Percentiles rank a stretch among this genome's conserved stretches.
These are phyloP conservation scores for Lagodon rhomboides DNA, from an alignment of 2,797 vertebrate genomes.

Conservation along the genomic window DNA sequence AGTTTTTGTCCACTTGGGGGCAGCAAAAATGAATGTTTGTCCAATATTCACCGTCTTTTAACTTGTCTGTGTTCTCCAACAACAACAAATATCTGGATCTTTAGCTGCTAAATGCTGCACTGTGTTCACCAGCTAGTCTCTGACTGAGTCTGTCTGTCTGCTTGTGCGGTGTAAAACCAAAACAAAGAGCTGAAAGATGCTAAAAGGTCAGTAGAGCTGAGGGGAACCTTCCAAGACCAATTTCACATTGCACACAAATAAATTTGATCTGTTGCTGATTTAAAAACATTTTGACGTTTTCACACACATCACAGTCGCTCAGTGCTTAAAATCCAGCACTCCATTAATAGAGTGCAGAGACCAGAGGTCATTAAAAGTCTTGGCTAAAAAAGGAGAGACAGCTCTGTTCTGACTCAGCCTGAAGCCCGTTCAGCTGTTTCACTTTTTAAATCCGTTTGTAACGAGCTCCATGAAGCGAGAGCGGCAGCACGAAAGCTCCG, in stretches of 20 bases:
- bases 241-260: background rate
- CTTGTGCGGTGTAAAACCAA: background rate
- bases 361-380: conserved; percentile 14
- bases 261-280: too few relatives aligned
- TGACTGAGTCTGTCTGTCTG: background rate
- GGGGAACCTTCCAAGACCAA: background rate
- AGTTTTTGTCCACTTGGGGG: too few relatives aligned
- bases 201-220: background rate
- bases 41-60: background rate
- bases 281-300: background rate
- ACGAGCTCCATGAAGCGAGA: conserved; percentile 17
- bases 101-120: background rate
- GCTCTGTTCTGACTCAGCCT: conserved; percentile 18
- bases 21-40: too few relatives aligned
- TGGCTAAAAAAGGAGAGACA: conserved; percentile 28
- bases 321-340: background rate
- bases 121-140: background rate
- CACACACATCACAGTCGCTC: background rate
- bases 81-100: background rate
- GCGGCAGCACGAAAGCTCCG: conserved; percentile 19
- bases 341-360: conserved; percentile 21
- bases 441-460: conserved; percentile 26
- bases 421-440: conserved; percentile 15
- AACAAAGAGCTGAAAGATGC: background rate
- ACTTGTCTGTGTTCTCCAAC: background rate